These are phyloP conservation scores for Clarias pachynema DNA, from an alignment of 2,797 vertebrate species.

Conservation along the genomic window DNA sequence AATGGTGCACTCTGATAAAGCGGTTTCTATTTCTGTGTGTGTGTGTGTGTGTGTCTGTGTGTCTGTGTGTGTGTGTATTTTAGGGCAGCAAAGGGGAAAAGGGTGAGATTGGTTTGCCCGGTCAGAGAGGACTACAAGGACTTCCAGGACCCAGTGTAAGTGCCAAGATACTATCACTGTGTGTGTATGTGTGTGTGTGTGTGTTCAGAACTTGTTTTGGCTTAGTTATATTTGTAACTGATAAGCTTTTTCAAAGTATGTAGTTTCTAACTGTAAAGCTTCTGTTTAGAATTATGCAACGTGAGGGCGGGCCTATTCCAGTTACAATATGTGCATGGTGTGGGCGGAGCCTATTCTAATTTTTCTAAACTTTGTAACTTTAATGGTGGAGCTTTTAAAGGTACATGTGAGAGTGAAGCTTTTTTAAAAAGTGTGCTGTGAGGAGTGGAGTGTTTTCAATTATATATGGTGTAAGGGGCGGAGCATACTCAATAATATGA, in stretches of 20 bases:
- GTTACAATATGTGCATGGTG: not conserved
- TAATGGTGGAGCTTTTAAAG: not conserved
- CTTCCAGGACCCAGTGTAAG: conserved; percentile 55
- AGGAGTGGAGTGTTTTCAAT: not conserved
- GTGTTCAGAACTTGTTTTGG: not conserved
- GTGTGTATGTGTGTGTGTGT: conserved; percentile 17
- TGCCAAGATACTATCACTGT: conserved; percentile 16
- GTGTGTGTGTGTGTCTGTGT: conserved; percentile 43
- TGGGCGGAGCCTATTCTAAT: not conserved
- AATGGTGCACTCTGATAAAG: conserved; percentile 63
- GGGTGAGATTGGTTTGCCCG: conserved; percentile 58
- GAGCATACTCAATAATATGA: not conserved
- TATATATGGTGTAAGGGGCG: not conserved
- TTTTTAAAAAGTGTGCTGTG: not conserved
- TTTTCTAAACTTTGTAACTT: not conserved
- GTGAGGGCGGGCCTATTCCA: not conserved
- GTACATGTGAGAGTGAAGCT: not conserved
- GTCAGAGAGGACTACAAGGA: conserved; percentile 59
- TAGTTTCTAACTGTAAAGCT: not conserved
- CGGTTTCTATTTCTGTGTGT: conserved; percentile 48
- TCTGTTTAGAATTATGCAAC: not conserved
- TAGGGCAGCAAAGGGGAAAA: conserved; percentile 62
- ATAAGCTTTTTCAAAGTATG: not conserved
- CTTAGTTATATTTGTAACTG: too few species aligned
- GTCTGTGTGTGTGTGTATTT: conserved; percentile 44